Base-by-base conservation (phyloP, 2,888 invertebrate species). In the Eupithecia inturbata region DNA sequence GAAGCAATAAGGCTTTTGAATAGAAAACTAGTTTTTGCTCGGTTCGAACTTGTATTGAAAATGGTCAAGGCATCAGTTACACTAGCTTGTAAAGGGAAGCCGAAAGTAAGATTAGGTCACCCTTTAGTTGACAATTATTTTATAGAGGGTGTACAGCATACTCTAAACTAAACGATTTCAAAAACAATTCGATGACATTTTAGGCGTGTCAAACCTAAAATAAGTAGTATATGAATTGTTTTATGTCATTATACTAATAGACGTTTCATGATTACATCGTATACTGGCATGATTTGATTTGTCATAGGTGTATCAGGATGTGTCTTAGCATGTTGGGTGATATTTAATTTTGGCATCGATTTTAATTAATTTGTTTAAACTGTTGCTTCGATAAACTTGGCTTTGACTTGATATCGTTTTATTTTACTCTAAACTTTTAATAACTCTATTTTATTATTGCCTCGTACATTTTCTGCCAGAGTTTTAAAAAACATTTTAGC, bases 41-140 rank as follows among this genome's bases (percentile, higher is more conserved):
- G 39, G 49, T 31, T 84, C 12, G 31, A 19, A 62, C 62, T n/a
- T 12, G 31, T 31, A 31, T 62, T 79, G 84, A 73, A 74, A 76
- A 75, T 71, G 74, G 85, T 82, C 82, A 82, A 85, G 84, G 82
- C 74, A 83, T 88, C 84, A 84, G 87, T 88, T 87, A 14, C 53
- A 57, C 22, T 87, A 86, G 87, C 88, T 87, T 88, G 85, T 84
- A 85, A 83, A 85, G 86, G 85, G 86, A 88, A 84, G 83, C 22
- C 22, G 10, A 53, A 81, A 79, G 62, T n/a, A 62, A 72, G 62
- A 72, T 67, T 45, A 60, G 71, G 45, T 41, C 60, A 71, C 80
- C 83, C 83, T 81, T 81, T 84, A 82, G 81, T 82, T 82, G 80
- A 79, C 81, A 78, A 79, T 81, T 49, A 36, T 49, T 45, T 68